Evolutionary conservation across 1,140 invertebrate genomes (phyloP).

Genomic region (Frieseomelitta varia): DNA sequence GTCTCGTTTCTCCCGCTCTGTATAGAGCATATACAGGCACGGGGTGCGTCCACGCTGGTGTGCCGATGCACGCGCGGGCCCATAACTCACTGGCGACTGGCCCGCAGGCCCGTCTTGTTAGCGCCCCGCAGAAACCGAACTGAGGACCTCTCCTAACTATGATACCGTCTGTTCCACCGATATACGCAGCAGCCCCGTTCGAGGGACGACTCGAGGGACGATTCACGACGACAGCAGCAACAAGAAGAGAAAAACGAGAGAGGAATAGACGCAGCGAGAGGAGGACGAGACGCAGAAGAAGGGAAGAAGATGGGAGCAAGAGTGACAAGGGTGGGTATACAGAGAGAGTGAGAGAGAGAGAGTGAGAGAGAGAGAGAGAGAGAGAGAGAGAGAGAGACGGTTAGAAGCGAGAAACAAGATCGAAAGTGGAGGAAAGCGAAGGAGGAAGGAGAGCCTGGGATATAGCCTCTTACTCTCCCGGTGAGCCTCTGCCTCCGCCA

Average conservation of each 20-base stretch:
- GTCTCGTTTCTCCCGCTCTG: neutral
- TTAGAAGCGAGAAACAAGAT: neutral
- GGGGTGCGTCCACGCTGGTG: conserved; percentile 58
- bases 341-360: no score
- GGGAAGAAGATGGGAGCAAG: neutral
- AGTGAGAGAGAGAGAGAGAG: neutral
- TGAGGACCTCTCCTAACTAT: conserved; percentile 66
- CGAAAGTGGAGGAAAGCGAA: conserved; percentile 7
- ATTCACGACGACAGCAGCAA: conserved; percentile 2
- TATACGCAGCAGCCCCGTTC: conserved; percentile 29
- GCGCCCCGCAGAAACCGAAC: conserved; percentile 70
- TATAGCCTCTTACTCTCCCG: conserved; percentile 18
- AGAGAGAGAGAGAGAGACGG: neutral
- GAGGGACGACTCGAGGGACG: neutral
- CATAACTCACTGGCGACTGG: conserved; percentile 73
- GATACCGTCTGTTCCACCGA: conserved; percentile 62
- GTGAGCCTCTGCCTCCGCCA: conserved; percentile 56
- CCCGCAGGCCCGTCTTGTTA: conserved; percentile 74
- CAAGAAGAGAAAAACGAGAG: conserved; percentile 7
- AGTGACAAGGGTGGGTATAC: neutral
- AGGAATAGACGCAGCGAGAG: conserved; percentile 2
- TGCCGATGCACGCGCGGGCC: conserved; percentile 64
- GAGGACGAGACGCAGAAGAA: neutral
- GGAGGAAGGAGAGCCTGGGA: conserved; percentile 15
- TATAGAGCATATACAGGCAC: neutral